Evolutionary conservation across 2,888 invertebrate species (phyloP), one percentile per base, ranked within the genome.

Genomic region (Stenodera caucasica): DNA sequence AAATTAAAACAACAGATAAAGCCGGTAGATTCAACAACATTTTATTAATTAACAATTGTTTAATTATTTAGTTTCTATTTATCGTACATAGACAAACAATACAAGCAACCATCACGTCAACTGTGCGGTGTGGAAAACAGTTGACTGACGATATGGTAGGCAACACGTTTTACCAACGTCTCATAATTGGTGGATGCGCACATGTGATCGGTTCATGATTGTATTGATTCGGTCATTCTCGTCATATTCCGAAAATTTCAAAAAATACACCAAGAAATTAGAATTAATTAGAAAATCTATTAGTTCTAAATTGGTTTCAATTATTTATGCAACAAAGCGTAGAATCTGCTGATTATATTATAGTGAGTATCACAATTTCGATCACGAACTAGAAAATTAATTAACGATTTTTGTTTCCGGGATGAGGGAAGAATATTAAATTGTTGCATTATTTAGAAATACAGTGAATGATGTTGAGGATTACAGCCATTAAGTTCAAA

Each of bases 101-200:
- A 68, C 63, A 63, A 66, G 57, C 29, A 71, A 69, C 70, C 68
- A 71, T 69, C 62, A 60, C 65, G 63, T 67, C 67, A 68, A 68
- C 61, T 69, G 70, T 67, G 67, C 64, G 58, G 57, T 63, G 67
- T 63, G 67, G 69, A 72, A 70, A 72, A 72, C 72, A 68, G 67
- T 55, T 60, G 53, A 59, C 63, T 59, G 18, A 37, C 59, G 35
- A 21, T 32, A 51, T 57, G 67, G 51, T 71, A 72, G 73, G 74
- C 74, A 74, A 73, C 73, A 68, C 66, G 65, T 68, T 64, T 59
- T 67, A 45, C 45, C 23, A 21, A 45, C 18, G 2, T 15, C 18
- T 23, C 11, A 45, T 6, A 21, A 23, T 45, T 45, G 45, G 45
- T 45, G 45, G 45, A 23, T 21, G 45, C 45, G 45, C 45, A 23